These are phyloP conservation scores for Cebidichthys violaceus DNA, from an alignment of 2,113 vertebrate genomes.

Conservation along the genomic window DNA sequence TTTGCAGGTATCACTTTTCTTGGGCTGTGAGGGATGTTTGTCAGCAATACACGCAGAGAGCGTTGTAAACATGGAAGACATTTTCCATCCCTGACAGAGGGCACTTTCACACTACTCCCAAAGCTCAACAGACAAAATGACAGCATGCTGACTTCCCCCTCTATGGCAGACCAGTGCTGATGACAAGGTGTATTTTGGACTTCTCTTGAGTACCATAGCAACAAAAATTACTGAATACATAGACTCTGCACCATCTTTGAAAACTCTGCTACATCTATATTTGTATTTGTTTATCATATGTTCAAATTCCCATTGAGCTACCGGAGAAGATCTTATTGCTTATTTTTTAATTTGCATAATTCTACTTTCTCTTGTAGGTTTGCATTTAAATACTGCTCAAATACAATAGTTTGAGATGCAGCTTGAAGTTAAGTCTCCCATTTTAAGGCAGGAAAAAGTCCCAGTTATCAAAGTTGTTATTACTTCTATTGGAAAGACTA, in stretches of 20 bases:
- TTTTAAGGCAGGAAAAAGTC: not conserved
- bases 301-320: not conserved
- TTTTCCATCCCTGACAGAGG: constrained; percentile 64
- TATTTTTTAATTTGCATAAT: not conserved
- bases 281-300: not conserved
- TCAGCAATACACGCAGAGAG: constrained; percentile 35
- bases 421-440: not conserved
- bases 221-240: constrained; percentile 32
- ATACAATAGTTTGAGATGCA: not conserved
- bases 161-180: constrained; percentile 61
- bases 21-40: constrained; percentile 35
- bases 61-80: constrained; percentile 51
- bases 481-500: not conserved
- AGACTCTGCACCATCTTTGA: constrained; percentile 19
- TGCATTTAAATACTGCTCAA: not conserved
- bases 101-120: constrained; percentile 55
- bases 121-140: constrained; percentile 64
- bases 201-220: constrained; percentile 35
- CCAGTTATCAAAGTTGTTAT: constrained; percentile 5
- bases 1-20: not conserved
- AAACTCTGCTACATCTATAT: not conserved
- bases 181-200: constrained; percentile 73
- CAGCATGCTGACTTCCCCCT: constrained; percentile 65
- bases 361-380: not conserved
- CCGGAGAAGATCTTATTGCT: not conserved